Base-by-base conservation (phyloP, 2,888 invertebrate species). In the Peribatodes rhomboidaria region DNA sequence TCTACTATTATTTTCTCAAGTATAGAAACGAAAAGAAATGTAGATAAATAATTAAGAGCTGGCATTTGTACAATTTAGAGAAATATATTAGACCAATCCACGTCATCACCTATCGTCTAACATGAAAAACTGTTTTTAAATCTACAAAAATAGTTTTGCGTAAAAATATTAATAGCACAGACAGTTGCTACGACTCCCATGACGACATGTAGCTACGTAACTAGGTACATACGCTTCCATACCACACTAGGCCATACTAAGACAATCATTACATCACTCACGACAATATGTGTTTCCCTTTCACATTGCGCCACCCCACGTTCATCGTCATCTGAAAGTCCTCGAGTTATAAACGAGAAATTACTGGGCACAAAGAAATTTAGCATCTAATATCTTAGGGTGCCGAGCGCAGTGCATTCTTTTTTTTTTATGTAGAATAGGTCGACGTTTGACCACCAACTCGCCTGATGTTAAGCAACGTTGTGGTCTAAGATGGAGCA, bases 231-330 rank as follows among this genome's bases (percentile, higher is more conserved):
- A 10, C 18, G 4, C 13, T 13, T 11, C 44, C 10, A 20, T 3
- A 6, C 13, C 10, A 20, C 3, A 41, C 4, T 8, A 6, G 8
- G 16, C 16, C n/a, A 9, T n/a, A 41, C 27, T 44, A 44, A 22
- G 59, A 54, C 59, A 54, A 46, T 50, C 31, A 54, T 64, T 44
- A 59, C 64, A 53, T 64, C 64, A 64, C 37, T 54, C 22, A 42
- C 49, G 18, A 63, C 53, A 54, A 58, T 53, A 47, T 37, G 8
- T 39, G 56, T 37, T 7, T 20, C 20, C 10, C 3, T 2, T 44
- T 44, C 44, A 44, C 3, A 44, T 22, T 22, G 4, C 44, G 44
- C 20, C 13, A 44, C 13, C 9, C 6, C n/a, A 39, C 39, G 8
- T 14, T 14, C 14, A 39, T 27, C 27, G 6, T 27, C n/a, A n/a